Base-by-base conservation (phyloP, 2,888 invertebrate species). In the Folsomia candida region DNA sequence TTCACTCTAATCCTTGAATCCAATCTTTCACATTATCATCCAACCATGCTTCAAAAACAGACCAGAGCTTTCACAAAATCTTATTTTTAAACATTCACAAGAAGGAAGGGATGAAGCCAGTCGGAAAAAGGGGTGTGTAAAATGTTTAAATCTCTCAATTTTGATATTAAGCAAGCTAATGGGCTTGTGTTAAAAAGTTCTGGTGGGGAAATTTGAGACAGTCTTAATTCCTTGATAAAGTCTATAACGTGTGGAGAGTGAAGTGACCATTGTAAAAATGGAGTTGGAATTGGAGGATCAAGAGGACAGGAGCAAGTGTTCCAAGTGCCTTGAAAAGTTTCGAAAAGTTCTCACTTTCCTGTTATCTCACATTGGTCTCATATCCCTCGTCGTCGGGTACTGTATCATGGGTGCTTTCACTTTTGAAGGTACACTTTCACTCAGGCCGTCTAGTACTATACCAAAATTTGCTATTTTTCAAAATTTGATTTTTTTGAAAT, bases 381-480 rank as follows among this genome's bases (percentile, higher is more conserved):
- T 94, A 80, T 90, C 92, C 71, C 85, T 94, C 82, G 94, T 95
- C 79, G 92, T 94, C 75, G 90, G 91, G 25, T 95, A 95, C 85
- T 94, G 94, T 84, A 88, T 94, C 80, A 88, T 93, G 70, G 94
- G 94, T 6, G 94, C 94, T 24, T 89, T 90, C 82, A 90, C 92
- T 71, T 94, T 95, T 84, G 9, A 11, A 47, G 47, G 47, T 47
- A 47, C 9, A 47, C 18, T 47, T n/a, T n/a, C n/a, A n/a, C n/a
- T n/a, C n/a, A n/a, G n/a, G n/a, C n/a, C n/a, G n/a, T n/a, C n/a
- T 9, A 47, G 9, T 89, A 90, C 83, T 86, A 86, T 67, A 85
- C n/a, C 24, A 14, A 20, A 20, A 58, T 14, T 20, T 58, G 2
- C 2, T 61, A 6, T 27, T 61, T 61, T 18, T 60, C 26, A 24